A percentile compares a stretch with the other conserved stretches of the same genome.
These are phyloP conservation scores for Nymphalis c-album DNA, from an alignment of 2,888 invertebrate genomes.

Conservation along the genomic window DNA sequence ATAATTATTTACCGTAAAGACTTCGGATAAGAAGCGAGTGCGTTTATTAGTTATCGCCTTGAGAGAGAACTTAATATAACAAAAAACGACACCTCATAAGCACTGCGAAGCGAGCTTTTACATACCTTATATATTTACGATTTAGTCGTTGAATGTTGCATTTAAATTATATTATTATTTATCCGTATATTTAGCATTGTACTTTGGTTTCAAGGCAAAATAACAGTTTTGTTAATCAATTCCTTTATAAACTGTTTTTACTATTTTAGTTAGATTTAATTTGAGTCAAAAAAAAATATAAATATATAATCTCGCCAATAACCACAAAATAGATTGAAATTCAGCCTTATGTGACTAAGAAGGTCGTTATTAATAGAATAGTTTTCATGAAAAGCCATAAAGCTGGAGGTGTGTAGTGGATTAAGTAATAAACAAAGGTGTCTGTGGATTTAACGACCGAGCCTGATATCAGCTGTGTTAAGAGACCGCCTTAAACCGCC, in stretches of 20 bases:
- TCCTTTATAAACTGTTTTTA: no score
- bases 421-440: constrained; percentile 6
- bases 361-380: neutral
- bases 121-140: no score
- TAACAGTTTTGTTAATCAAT: no score
- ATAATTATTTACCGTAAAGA: no score
- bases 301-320: neutral
- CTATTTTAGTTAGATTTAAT: no score
- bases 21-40: neutral
- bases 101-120: neutral
- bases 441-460: neutral
- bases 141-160: no score
- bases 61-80: neutral
- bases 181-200: no score
- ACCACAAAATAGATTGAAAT: neutral
- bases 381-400: neutral
- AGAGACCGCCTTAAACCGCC: neutral
- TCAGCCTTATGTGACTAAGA: neutral
- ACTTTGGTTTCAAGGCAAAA: no score
- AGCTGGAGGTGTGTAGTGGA: neutral
- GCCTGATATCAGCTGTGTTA: neutral
- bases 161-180: no score
- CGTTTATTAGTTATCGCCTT: neutral
- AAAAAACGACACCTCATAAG: neutral
- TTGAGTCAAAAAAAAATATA: neutral